Base-by-base conservation (phyloP, 1,140 invertebrate species). In the Agrypnia vestita region DNA sequence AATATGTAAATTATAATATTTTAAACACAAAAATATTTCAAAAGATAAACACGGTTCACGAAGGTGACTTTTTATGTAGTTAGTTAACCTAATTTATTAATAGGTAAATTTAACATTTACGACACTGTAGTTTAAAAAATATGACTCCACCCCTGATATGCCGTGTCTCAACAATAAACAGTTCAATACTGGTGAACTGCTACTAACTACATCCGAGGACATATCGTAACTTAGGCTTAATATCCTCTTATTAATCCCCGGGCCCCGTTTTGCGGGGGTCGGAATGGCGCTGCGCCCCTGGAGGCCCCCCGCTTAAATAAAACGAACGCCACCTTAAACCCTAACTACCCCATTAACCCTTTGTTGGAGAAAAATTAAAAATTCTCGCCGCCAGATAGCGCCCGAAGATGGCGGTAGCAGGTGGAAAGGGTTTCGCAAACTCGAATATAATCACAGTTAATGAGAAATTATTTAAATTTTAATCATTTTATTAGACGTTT, bases 141-240 rank as follows among this genome's bases (percentile, higher is more conserved):
- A 4, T 7, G n/a, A 47, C 7, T 71, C 10, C 67, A 44, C 67
- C 43, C 12, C 8, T 71, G 67, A 21, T 15, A 71, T 43, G 17
- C n/a, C 15, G 6, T 11, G 46, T 71, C 62, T 17, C 10, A 7
- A 71, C 73, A 75, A 74, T 78, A 81, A 77, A 74, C 76, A 53
- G 73, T 82, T 82, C 71, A 69, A 71, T 79, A 76, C 64, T 62
- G 75, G 53, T 74, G 67, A 19, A 64, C 74, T 67, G 77, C 78
- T 69, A 78, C 78, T 82, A 82, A 80, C 73, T 80, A 78, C 80
- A 79, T 81, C 81, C 78, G 82, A 83, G 82, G 80, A 81, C 82
- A 83, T 83, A 83, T 83, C 82, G 82, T 83, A 83, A 83, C 79
- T 83, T 75, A 83, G 80, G 79, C 82, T 83, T 83, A 83, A 83